These are phyloP conservation scores for Atherinomorus stipes DNA, from an alignment of 2,113 vertebrate genomes.

Conservation along the genomic window DNA sequence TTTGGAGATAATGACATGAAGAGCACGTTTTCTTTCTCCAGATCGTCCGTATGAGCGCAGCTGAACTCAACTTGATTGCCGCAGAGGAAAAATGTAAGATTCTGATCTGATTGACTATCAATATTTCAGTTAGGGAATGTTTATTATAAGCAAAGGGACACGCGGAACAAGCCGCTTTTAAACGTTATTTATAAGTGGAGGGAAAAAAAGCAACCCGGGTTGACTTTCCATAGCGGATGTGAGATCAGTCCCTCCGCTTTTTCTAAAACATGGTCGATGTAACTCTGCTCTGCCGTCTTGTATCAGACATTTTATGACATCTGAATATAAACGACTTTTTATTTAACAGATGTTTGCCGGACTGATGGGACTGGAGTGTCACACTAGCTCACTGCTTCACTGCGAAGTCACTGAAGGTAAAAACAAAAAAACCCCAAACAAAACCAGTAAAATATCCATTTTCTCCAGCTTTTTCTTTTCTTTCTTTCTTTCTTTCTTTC, in stretches of 20 bases:
- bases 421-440: not conserved
- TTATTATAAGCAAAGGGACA: slow-evolving; percentile 2
- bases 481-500: too few species aligned
- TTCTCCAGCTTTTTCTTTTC: too few species aligned
- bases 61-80: slow-evolving; percentile 28
- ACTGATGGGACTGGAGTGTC: slow-evolving; percentile 74
- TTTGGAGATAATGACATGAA: not conserved
- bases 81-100: slow-evolving; percentile 4
- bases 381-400: slow-evolving; percentile 55
- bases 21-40: slow-evolving; percentile 1
- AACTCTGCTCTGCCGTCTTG: not conserved
- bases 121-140: slow-evolving; percentile 8
- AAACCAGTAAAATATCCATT: too few species aligned
- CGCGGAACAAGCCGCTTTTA: slow-evolving; percentile 36
- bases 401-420: slow-evolving; percentile 69
- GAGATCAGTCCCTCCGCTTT: slow-evolving; percentile 61
- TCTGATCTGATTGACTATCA: not conserved
- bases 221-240: slow-evolving; percentile 77
- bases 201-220: slow-evolving; percentile 22
- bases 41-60: slow-evolving; percentile 1
- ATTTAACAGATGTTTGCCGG: slow-evolving; percentile 79
- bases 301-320: slow-evolving; percentile 15
- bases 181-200: not conserved
- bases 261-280: slow-evolving; percentile 62
- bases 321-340: not conserved